Base-by-base conservation (phyloP, 2,888 invertebrate species). In the Cryptosula pallasiana region DNA sequence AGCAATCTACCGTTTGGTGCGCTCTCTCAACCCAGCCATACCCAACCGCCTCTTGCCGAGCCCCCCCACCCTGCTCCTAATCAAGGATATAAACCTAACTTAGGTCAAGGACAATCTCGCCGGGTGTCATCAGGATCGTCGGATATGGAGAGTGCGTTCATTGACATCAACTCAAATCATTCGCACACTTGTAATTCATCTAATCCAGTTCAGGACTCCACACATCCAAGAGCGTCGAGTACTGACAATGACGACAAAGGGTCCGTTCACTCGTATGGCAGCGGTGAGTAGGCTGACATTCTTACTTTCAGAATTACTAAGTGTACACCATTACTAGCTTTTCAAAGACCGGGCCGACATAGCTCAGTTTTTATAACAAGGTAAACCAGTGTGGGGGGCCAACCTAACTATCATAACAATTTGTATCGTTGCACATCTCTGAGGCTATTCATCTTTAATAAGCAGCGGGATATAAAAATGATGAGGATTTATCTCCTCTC, bases 211-310 rank as follows among this genome's bases (percentile, higher is more conserved):
- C 9, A 32, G 16, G 20, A 20, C 13, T 25, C 34, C 20, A 32
- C 25, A 25, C 63, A 63, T 16, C 25, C 32, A 32, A 63, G 25
- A 25, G 63, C 9, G 2, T 63, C 63, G 20, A 63, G 63, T 63
- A 32, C 32, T 13, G 63, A 63, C 13, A 63, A 63, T 63, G 63
- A 63, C 16, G 63, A 63, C 32, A 63, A 63, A 27, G n/a, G 25
- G 3, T 63, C 63, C 16, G 25, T 63, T 29, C 63, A 63, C n/a
- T 63, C 63, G 5, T 63, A 63, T 34, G 63, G 63, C 27, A 63
- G 63, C 32, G 63, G 63, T 63, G 27, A 29, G 57, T 57, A 9
- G 57, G n/a, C 25, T 45, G 9, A 45, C 45, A 45, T 45, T 45
- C 9, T 9, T 45, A 45, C 45, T 45, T 45, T 45, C 9, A 13